Percentiles rank a stretch among this genome's conserved stretches.
phyloP scores from a whole-genome alignment of 2,113 vertebrate genomes.

The Tachysurus vachellii region DNA sequence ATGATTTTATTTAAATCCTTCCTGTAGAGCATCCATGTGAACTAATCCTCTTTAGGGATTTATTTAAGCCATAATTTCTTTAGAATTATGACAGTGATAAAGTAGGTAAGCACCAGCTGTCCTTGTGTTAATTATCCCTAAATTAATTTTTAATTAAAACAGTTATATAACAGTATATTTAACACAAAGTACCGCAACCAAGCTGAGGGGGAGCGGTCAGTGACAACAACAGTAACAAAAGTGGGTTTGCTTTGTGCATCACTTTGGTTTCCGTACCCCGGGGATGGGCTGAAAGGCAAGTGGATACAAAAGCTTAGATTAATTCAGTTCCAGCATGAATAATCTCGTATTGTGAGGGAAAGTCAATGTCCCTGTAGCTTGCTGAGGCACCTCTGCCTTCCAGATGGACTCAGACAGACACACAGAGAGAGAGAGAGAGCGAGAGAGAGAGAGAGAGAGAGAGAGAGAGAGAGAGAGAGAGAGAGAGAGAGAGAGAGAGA shows the following conservation, averaged over 20 bases:
- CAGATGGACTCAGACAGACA: conserved; percentile 24
- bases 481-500: neutral
- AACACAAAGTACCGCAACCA: neutral
- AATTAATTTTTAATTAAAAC: conserved; percentile 4
- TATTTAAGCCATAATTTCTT: neutral
- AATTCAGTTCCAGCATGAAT: conserved; percentile 49
- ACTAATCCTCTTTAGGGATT: neutral
- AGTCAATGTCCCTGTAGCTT: conserved; percentile 36
- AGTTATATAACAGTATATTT: neutral
- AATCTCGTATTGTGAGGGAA: conserved; percentile 42
- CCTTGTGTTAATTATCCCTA: neutral
- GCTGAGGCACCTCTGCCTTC: conserved; percentile 30
- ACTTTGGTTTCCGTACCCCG: conserved; percentile 29
- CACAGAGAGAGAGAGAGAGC: neutral
- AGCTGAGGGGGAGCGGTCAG: neutral
- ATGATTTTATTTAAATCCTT: neutral
- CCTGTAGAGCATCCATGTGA: neutral
- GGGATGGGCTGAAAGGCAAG: conserved; percentile 37
- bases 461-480: conserved; percentile 8
- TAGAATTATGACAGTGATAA: neutral
- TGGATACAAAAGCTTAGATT: conserved; percentile 39
- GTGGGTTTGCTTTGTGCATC: conserved; percentile 7
- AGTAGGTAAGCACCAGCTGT: neutral
- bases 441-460: neutral
- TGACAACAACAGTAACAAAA: conserved; percentile 4